phyloP scores from a whole-genome alignment of 2,888 invertebrate genomes.

The Tachina fera region DNA sequence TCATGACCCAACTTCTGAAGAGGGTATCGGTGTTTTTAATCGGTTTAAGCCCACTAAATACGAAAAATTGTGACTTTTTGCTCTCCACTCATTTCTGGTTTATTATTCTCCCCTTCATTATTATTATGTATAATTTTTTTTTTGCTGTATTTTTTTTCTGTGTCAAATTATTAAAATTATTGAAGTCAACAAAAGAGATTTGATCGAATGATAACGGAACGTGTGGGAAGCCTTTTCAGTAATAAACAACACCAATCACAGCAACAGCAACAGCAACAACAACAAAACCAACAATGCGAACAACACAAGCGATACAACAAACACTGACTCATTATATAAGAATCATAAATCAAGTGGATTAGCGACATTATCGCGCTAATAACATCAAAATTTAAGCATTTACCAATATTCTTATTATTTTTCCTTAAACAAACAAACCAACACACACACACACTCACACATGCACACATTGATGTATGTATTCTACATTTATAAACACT shows the following conservation, averaged over 20 bases:
- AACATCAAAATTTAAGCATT: constrained; percentile 77
- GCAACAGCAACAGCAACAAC: constrained; percentile 34
- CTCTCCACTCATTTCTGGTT: constrained; percentile 1
- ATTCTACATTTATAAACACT: constrained; percentile 34
- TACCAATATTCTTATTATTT: constrained; percentile 65
- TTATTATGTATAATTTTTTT: constrained; percentile 3
- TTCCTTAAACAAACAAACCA: constrained; percentile 58
- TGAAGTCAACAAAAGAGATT: constrained; percentile 69
- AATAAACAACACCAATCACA: constrained; percentile 61
- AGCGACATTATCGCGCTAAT: constrained; percentile 81
- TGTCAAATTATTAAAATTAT: constrained; percentile 72
- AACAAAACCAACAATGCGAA: constrained; percentile 30
- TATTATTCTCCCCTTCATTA: not conserved
- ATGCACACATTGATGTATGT: not conserved
- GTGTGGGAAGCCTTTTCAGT: constrained; percentile 69
- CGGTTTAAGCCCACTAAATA: constrained; percentile 70
- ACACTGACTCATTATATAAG: constrained; percentile 73
- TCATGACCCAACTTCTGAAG: constrained; percentile 53
- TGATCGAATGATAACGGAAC: constrained; percentile 68
- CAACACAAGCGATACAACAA: constrained; percentile 49
- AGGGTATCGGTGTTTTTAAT: constrained; percentile 63
- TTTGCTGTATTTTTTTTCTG: constrained; percentile 43
- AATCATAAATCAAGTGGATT: constrained; percentile 80
- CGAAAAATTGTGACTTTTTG: constrained; percentile 53
- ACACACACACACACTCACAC: constrained; percentile 9